Evolutionary conservation across 2,888 invertebrate species (phyloP).

Genomic region (Spicauda simplicius): DNA sequence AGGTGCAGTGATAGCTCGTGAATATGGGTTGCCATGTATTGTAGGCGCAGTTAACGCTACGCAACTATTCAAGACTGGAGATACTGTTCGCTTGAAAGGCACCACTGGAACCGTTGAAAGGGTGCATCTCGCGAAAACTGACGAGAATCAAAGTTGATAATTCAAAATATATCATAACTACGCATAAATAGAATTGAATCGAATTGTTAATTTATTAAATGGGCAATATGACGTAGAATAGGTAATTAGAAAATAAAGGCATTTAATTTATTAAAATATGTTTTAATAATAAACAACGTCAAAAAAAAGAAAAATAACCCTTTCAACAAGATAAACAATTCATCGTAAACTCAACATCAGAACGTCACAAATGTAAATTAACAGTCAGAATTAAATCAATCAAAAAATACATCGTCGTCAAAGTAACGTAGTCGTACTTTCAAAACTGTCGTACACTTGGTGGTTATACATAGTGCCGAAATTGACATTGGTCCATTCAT

Average conservation of each 20-base stretch:
- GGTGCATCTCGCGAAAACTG: constrained; percentile 52
- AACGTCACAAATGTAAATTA: neutral
- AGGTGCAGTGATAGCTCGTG: constrained; percentile 93
- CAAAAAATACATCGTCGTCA: too few relatives aligned
- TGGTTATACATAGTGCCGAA: too few relatives aligned
- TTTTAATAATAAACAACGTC: neutral
- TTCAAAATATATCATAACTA: neutral
- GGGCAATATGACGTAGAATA: too few relatives aligned
- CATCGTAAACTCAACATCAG: neutral
- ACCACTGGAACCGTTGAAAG: constrained; percentile 71
- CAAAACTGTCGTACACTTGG: too few relatives aligned
- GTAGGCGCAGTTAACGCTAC: constrained; percentile 90
- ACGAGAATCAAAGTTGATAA: neutral
- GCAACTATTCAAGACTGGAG: constrained; percentile 87
- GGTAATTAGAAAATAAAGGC: neutral
- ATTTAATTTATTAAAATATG: neutral
- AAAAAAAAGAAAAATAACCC: neutral
- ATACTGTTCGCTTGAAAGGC: constrained; percentile 81
- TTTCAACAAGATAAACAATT: neutral
- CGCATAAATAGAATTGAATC: too few relatives aligned
- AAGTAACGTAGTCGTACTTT: too few relatives aligned
- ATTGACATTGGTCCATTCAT: too few relatives aligned
- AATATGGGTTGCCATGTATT: constrained; percentile 93
- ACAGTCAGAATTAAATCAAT: too few relatives aligned
- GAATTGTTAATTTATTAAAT: neutral